Percentiles rank a stretch among this genome's conserved stretches.
phyloP scores from a whole-genome alignment of 2,888 invertebrate genomes.

The Hoplodrina blanda region DNA sequence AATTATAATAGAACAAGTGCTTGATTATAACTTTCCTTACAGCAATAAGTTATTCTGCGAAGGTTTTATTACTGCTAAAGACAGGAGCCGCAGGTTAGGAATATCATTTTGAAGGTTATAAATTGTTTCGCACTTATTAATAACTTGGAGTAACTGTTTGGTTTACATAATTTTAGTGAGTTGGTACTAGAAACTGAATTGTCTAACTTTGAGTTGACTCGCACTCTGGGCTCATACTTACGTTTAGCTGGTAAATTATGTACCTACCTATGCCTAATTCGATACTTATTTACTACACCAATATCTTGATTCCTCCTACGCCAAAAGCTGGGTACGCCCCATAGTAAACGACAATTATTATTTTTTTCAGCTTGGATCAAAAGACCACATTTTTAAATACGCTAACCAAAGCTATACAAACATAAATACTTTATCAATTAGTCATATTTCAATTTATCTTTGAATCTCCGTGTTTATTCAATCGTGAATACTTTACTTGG shows the following conservation, averaged over 20 bases:
- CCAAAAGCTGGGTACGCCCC: not conserved
- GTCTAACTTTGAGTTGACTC: not conserved
- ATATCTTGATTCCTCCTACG: not conserved
- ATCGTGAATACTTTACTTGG: conserved; percentile 79
- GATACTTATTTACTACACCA: no score
- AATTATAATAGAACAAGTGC: conserved; percentile 55
- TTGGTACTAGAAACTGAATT: not conserved
- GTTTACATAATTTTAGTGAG: not conserved
- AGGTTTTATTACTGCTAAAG: conserved; percentile 40
- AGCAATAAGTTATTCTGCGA: conserved; percentile 42
- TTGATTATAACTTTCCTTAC: conserved; percentile 51
- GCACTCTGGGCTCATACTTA: not conserved
- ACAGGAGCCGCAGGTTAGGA: conserved; percentile 22
- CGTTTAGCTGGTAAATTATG: no score
- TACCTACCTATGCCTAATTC: no score
- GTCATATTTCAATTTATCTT: conserved; percentile 69
- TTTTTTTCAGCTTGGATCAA: not conserved
- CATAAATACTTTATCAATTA: conserved; percentile 66
- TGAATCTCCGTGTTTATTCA: conserved; percentile 72
- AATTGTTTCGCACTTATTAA: conserved; percentile 13
- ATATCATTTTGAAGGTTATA: conserved; percentile 26
- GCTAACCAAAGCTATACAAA: conserved; percentile 37
- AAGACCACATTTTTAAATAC: conserved; percentile 20
- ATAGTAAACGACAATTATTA: not conserved
- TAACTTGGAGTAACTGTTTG: not conserved